phyloP scores from a whole-genome alignment of 1,140 invertebrate genomes.

The Metaphire vulgaris region DNA sequence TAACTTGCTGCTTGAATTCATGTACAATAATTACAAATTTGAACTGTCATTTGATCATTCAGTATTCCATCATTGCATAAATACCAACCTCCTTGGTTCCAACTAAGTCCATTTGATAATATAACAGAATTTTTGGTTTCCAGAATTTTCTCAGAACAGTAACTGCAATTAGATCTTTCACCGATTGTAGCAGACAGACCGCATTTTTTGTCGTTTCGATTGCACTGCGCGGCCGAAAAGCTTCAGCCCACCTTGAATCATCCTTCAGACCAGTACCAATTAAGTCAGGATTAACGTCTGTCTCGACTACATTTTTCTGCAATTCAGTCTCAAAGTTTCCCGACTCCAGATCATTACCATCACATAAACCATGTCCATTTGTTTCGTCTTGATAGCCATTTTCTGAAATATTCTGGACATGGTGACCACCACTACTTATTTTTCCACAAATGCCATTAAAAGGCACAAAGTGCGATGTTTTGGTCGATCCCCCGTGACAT shows the following conservation, averaged over 20 bases:
- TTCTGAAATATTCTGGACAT: no score
- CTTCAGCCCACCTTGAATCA: not conserved
- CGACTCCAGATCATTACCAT: not conserved
- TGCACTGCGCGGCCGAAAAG: not conserved
- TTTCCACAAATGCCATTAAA: not conserved
- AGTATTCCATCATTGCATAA: not conserved
- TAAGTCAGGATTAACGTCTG: not conserved
- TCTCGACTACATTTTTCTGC: not conserved
- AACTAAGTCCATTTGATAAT: not conserved
- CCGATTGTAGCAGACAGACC: not conserved
- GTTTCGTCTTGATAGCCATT: not conserved
- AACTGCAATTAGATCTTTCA: not conserved
- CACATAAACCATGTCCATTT: no score
- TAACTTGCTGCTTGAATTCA: no score
- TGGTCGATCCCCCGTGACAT: slow-evolving; percentile 23
- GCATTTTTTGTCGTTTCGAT: not conserved
- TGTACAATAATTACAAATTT: no score
- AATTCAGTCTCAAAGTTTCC: not conserved
- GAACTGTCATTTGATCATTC: no score
- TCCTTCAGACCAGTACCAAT: not conserved
- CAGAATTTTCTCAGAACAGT: not conserved
- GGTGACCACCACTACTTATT: slow-evolving; percentile 5
- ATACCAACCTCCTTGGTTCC: not conserved
- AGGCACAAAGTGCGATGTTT: slow-evolving; percentile 1
- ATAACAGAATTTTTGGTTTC: not conserved